A percentile compares a stretch with the other conserved stretches of the same genome.
Conservation (phyloP, 2,888 invertebrate species). For the Stegana nigrithorax region DNA sequence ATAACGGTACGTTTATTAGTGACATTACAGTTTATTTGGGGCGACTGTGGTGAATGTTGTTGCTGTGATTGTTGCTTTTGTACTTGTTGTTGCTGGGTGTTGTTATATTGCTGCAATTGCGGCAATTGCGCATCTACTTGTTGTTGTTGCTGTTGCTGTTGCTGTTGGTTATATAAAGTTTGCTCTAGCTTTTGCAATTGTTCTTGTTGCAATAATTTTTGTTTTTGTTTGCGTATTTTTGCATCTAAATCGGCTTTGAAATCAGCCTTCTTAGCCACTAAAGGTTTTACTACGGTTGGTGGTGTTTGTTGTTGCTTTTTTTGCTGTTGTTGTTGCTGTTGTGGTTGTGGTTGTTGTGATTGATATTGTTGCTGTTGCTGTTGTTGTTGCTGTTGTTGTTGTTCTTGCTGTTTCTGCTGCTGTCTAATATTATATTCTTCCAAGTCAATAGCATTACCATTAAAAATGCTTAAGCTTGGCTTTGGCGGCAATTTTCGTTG, state of each 20-base stretch:
- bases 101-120: constrained; percentile 22
- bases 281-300: constrained; percentile 38
- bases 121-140: no score
- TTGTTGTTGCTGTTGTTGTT: background rate
- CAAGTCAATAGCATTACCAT: constrained; percentile 33
- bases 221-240: constrained; percentile 62
- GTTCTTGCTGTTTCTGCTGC: background rate
- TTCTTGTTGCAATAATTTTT: constrained; percentile 45
- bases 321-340: constrained; percentile 16
- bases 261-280: constrained; percentile 53
- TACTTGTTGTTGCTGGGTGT: constrained; percentile 32
- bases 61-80: constrained; percentile 41
- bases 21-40: constrained; percentile 57
- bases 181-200: constrained; percentile 39
- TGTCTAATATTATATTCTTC: constrained; percentile 28
- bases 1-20: constrained; percentile 47
- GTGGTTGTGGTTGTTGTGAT: constrained; percentile 25
- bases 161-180: constrained; percentile 44
- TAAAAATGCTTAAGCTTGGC: constrained; percentile 58
- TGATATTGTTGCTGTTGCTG: constrained; percentile 35
- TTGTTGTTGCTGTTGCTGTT: constrained; percentile 27
- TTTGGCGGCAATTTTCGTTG: constrained; percentile 60
- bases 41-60: constrained; percentile 31
- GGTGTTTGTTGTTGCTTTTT: constrained; percentile 24
- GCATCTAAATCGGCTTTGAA: constrained; percentile 65